Conservation (phyloP, 2,113 vertebrate genomes). For the Microcebus lehilahytsara region DNA sequence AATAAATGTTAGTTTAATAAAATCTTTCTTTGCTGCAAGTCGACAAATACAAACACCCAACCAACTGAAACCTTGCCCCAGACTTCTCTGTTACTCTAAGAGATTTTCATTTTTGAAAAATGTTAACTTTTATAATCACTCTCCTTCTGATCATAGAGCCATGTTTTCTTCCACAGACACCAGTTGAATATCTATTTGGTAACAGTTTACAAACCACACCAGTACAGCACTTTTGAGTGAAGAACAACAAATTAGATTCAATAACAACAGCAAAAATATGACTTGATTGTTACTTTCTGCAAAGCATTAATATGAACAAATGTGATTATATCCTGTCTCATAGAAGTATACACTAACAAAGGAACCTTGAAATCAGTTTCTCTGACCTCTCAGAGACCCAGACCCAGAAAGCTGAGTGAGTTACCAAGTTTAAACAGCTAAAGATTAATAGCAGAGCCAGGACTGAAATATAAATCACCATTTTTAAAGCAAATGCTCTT, state of each 20-base stretch:
- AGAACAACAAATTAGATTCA: neutral
- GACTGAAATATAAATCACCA: neutral
- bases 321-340: neutral
- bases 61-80: constrained; percentile 33
- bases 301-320: neutral
- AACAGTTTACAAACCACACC: neutral
- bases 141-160: neutral
- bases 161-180: neutral
- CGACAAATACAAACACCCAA: neutral
- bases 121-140: neutral
- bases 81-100: constrained; percentile 3
- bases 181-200: neutral
- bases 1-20: neutral
- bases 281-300: neutral
- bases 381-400: neutral
- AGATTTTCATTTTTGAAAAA: neutral
- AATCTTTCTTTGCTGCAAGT: constrained; percentile 26
- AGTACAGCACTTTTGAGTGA: neutral
- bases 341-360: neutral
- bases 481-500: neutral
- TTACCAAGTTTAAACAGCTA: neutral
- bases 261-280: neutral
- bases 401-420: neutral
- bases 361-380: neutral
- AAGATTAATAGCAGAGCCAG: neutral